Percentiles rank a stretch among this genome's conserved stretches.
phyloP scores from a whole-genome alignment of 2,797 vertebrate species.

The Anabacerthia variegaticeps region DNA sequence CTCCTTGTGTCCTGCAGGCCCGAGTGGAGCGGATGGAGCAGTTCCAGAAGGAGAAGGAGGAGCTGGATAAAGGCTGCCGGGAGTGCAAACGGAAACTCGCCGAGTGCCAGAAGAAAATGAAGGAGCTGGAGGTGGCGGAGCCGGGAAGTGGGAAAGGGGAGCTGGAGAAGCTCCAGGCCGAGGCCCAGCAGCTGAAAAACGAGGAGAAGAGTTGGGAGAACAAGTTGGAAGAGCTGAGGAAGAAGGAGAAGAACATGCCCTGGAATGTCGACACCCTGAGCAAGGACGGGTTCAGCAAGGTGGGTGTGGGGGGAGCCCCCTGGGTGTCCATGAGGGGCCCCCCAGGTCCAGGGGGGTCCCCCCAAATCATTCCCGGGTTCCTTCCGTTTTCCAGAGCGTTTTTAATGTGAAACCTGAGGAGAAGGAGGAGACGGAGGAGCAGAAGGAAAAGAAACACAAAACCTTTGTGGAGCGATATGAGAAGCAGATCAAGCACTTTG shows the following conservation, averaged over 20 bases:
- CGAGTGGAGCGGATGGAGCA: conserved; percentile 86
- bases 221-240: conserved; percentile 79
- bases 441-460: conserved; percentile 87
- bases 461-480: conserved; percentile 85
- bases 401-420: conserved; percentile 86
- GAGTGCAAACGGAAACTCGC: conserved; percentile 79
- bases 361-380: rapidly evolving
- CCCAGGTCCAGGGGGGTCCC: rapidly evolving
- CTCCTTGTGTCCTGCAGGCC: background rate
- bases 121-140: conserved; percentile 67
- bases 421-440: conserved; percentile 88
- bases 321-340: too few species aligned
- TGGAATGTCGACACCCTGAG: conserved; percentile 92
- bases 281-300: conserved; percentile 93
- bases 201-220: conserved; percentile 82
- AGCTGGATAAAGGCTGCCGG: conserved; percentile 75
- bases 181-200: conserved; percentile 81
- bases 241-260: conserved; percentile 85
- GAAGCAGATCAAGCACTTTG: conserved; percentile 88
- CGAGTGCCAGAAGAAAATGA: conserved; percentile 79
- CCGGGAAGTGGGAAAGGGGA: conserved; percentile 66
- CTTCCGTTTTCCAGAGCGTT: conserved; percentile 77
- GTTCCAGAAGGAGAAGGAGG: conserved; percentile 86
- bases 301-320: background rate
- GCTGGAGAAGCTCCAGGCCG: conserved; percentile 75